Percentiles rank a stretch among this genome's conserved stretches.
These are phyloP conservation scores for Xiphophorus couchianus DNA, from an alignment of 2,113 vertebrate species.

Conservation along the genomic window DNA sequence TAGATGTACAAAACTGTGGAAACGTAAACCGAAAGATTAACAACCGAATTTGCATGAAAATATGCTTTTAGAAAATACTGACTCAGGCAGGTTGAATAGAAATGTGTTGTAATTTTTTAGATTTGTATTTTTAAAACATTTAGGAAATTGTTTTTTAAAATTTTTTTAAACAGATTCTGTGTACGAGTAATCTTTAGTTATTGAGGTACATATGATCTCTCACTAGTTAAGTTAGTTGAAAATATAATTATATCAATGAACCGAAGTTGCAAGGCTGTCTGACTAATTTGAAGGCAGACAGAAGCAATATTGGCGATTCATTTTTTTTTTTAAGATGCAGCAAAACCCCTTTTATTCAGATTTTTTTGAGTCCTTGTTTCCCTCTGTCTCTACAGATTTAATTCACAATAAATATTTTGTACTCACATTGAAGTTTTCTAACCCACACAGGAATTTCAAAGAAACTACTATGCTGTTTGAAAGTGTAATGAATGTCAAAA, in stretches of 20 bases:
- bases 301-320: not conserved
- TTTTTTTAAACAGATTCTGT: not conserved
- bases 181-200: not conserved
- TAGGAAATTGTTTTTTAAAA: not conserved
- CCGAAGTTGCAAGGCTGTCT: not conserved
- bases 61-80: no score
- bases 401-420: not conserved
- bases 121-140: not conserved
- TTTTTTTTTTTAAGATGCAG: not conserved
- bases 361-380: not conserved
- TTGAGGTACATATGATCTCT: not conserved
- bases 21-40: no score
- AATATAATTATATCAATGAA: not conserved
- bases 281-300: not conserved
- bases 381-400: not conserved
- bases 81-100: no score
- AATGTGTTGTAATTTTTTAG: no score
- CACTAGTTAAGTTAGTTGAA: not conserved
- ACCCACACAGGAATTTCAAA: not conserved
- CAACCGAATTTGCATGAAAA: no score
- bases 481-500: not conserved
- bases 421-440: not conserved
- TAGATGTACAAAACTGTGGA: no score
- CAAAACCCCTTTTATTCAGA: not conserved
- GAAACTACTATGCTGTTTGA: not conserved